A percentile compares a stretch with the other conserved stretches of the same genome.
phyloP scores from a whole-genome alignment of 2,113 vertebrate genomes.

The Antechinus flavipes region DNA sequence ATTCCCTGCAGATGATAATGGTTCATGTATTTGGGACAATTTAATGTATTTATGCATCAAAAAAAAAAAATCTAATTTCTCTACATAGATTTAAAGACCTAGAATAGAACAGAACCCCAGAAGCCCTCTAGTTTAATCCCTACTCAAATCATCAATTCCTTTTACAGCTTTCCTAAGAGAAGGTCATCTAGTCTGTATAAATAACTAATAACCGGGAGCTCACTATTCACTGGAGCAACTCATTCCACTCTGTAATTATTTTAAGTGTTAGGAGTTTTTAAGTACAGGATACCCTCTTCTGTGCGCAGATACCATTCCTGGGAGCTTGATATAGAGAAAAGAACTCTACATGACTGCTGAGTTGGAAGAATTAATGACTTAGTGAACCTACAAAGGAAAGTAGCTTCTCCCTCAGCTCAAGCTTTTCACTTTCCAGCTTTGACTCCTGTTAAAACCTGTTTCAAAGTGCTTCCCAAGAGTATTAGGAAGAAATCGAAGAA shows the following conservation, averaged over 20 bases:
- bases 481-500: neutral
- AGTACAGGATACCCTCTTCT: neutral
- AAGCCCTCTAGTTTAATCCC: neutral
- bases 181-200: neutral
- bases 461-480: neutral
- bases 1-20: neutral
- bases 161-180: neutral
- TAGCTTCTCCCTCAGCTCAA: neutral
- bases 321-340: neutral
- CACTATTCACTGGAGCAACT: neutral
- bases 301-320: neutral
- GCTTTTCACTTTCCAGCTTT: neutral
- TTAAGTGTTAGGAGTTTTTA: neutral
- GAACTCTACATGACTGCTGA: neutral
- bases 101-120: neutral
- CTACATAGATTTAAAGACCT: neutral
- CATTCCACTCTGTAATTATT: neutral
- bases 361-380: neutral
- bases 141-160: neutral
- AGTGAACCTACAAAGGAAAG: neutral
- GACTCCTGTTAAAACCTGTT: neutral
- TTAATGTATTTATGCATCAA: neutral
- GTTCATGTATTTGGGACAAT: neutral
- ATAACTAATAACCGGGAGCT: neutral
- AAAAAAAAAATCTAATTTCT: neutral